Percentiles rank a stretch among this genome's conserved stretches.
These are phyloP conservation scores for Litoditis marina DNA, from an alignment of 2,888 invertebrate species.

Conservation along the genomic window DNA sequence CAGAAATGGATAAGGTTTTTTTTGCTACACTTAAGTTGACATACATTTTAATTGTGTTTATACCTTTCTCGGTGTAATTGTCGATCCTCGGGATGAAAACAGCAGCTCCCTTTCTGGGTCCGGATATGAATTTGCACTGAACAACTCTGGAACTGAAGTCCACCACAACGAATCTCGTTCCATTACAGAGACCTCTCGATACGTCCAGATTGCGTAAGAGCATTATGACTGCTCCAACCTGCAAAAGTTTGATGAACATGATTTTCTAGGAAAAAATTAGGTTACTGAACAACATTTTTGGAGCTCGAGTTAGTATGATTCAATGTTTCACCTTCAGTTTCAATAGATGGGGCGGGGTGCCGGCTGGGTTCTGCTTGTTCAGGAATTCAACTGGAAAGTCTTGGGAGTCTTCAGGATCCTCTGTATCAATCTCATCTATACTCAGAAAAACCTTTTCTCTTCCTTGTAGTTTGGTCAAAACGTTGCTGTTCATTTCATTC, in stretches of 20 bases:
- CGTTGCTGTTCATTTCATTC: constrained; percentile 8
- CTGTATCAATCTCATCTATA: not conserved
- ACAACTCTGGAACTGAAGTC: not conserved
- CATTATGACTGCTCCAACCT: constrained; percentile 1
- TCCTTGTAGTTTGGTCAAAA: constrained; percentile 11
- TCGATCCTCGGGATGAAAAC: constrained; percentile 9
- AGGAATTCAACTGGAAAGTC: constrained; percentile 14
- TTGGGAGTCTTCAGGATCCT: not conserved
- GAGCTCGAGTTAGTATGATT: no score
- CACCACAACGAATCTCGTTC: not conserved
- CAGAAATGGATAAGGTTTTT: no score
- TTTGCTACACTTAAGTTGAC: no score
- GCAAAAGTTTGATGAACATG: no score
- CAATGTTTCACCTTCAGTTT: no score
- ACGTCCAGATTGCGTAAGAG: constrained; percentile 1
- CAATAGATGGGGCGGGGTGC: constrained; percentile 14
- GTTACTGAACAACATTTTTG: no score
- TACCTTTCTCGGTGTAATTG: no score
- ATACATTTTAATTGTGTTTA: no score
- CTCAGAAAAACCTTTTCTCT: not conserved
- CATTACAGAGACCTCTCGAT: not conserved
- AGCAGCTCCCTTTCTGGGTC: not conserved
- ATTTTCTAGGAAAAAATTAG: no score
- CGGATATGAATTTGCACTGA: constrained; percentile 4
- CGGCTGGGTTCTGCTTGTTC: constrained; percentile 14